These are phyloP conservation scores for Pan troglodytes DNA, from an alignment of 2,113 vertebrate species.

Conservation along the genomic window NHGRI_mPanTro3-v2.1_pri NC_072403.2:103384001-103384500, in stretches of 20 bases:
- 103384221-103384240: not conserved
- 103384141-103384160: not conserved
- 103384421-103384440: not conserved
- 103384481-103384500: not conserved
- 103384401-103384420: not conserved
- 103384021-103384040: not conserved
- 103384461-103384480: not conserved
- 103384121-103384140: not conserved
- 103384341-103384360: not conserved
- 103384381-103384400: not conserved
- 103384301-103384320: not conserved
- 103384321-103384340: not conserved
- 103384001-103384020: not conserved
- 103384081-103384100: not conserved
- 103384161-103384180: not conserved
- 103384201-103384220: not conserved
- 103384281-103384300: not conserved
- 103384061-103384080: not conserved
- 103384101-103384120: not conserved
- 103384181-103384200: not conserved
- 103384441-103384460: not conserved
- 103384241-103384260: not conserved
- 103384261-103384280: not conserved
- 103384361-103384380: not conserved
- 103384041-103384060: not conserved